Conservation (phyloP, 2,113 vertebrate genomes). For the Pelusios castaneus region DNA sequence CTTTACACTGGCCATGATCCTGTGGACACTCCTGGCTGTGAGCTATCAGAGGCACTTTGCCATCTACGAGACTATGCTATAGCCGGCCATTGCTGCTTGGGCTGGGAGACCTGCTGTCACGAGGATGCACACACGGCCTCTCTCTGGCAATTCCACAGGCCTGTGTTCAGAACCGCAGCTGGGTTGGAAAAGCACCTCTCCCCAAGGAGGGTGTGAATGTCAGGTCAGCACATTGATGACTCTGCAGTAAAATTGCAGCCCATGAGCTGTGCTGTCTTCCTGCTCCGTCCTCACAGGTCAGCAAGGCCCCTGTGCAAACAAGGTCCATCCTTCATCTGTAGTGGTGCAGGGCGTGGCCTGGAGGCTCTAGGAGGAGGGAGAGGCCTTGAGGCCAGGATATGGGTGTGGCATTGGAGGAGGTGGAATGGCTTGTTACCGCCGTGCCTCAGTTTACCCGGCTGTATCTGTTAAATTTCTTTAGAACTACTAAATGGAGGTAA, state of each 20-base stretch:
- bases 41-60: neutral
- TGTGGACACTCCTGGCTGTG: constrained; percentile 5
- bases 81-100: neutral
- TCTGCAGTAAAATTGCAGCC: neutral
- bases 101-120: neutral
- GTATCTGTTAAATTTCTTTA: no score
- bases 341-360: neutral
- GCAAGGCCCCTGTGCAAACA: neutral
- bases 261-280: neutral
- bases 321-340: neutral
- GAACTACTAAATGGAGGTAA: no score
- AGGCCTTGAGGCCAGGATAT: accelerated
- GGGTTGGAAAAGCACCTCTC: accelerated
- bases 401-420: accelerated
- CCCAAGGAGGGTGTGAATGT: neutral
- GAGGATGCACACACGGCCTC: neutral
- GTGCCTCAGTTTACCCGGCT: no score
- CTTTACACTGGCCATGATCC: constrained; percentile 30
- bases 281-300: neutral
- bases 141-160: neutral
- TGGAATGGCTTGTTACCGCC: no score
- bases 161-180: neutral
- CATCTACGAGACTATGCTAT: constrained; percentile 16
- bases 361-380: neutral
- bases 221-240: neutral